Conservation (phyloP, 2,113 vertebrate genomes). For the Etheostoma spectabile region DNA sequence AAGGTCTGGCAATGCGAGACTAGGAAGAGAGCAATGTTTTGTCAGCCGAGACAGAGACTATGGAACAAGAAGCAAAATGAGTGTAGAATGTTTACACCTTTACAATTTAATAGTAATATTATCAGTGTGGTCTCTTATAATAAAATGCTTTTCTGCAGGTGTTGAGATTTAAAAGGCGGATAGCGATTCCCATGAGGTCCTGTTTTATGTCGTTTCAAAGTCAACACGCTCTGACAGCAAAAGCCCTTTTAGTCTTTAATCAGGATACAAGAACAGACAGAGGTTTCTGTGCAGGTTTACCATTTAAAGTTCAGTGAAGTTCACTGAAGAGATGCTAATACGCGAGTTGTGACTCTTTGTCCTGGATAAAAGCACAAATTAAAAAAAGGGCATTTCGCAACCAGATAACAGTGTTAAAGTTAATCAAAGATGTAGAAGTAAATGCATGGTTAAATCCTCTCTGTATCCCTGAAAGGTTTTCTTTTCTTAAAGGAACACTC, state of each 20-base stretch:
- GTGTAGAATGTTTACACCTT: not conserved
- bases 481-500: not conserved
- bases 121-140: not conserved
- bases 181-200: not conserved
- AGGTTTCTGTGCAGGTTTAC: slow-evolving; percentile 27
- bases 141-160: not conserved
- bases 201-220: not conserved
- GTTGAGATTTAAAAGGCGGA: slow-evolving; percentile 14
- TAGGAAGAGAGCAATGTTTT: not conserved
- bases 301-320: slow-evolving; percentile 20
- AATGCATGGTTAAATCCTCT: not conserved
- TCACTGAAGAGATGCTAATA: not conserved
- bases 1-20: too few relatives aligned
- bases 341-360: not conserved
- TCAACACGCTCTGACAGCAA: slow-evolving; percentile 12
- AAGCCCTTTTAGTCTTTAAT: slow-evolving; percentile 24
- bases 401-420: not conserved
- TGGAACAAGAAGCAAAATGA: not conserved
- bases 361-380: not conserved
- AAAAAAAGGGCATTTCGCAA: too few relatives aligned
- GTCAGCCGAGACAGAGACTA: not conserved
- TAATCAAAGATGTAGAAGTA: not conserved
- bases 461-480: not conserved
- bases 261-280: slow-evolving; percentile 1
- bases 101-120: too few relatives aligned